These are phyloP conservation scores for Agrypnia vestita DNA, from an alignment of 1,140 invertebrate genomes.

Conservation along the genomic window DNA sequence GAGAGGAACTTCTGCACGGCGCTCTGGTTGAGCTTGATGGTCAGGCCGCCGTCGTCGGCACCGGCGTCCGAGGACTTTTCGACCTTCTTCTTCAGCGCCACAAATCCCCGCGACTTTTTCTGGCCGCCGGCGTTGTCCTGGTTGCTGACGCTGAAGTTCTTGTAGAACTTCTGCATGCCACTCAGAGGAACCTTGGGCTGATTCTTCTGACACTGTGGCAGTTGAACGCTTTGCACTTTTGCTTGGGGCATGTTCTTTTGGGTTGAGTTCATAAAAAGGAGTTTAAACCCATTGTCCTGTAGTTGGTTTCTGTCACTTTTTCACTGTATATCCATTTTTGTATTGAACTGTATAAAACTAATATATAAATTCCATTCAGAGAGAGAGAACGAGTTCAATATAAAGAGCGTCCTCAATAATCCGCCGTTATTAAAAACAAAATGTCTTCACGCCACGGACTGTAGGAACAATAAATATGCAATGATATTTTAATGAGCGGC, in stretches of 20 bases:
- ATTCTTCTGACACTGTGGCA: background rate
- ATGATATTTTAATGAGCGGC: too few relatives aligned
- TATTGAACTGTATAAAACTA: too few relatives aligned
- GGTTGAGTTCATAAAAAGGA: background rate
- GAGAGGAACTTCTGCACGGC: conserved; percentile 66
- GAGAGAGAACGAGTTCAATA: too few relatives aligned
- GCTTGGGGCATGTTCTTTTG: conserved; percentile 71
- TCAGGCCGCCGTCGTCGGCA: conserved; percentile 65
- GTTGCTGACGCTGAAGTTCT: conserved; percentile 69
- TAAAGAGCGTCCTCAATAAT: too few relatives aligned
- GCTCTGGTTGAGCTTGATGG: conserved; percentile 65
- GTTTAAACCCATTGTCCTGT: too few relatives aligned
- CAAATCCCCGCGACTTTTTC: conserved; percentile 54
- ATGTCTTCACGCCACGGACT: too few relatives aligned
- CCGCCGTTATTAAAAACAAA: too few relatives aligned
- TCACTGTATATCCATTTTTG: too few relatives aligned
- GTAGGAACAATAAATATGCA: too few relatives aligned
- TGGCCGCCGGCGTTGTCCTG: conserved; percentile 24
- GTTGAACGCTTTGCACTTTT: conserved; percentile 64
- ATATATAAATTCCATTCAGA: too few relatives aligned
- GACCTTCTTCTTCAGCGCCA: conserved; percentile 65
- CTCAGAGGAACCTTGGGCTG: conserved; percentile 48
- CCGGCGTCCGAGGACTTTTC: conserved; percentile 67
- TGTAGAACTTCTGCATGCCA: conserved; percentile 72
- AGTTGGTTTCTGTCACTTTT: too few relatives aligned